A percentile compares a stretch with the other conserved stretches of the same genome.
These are phyloP conservation scores for Smithornis capensis DNA, from an alignment of 2,113 vertebrate genomes.

Conservation along the genomic window DNA sequence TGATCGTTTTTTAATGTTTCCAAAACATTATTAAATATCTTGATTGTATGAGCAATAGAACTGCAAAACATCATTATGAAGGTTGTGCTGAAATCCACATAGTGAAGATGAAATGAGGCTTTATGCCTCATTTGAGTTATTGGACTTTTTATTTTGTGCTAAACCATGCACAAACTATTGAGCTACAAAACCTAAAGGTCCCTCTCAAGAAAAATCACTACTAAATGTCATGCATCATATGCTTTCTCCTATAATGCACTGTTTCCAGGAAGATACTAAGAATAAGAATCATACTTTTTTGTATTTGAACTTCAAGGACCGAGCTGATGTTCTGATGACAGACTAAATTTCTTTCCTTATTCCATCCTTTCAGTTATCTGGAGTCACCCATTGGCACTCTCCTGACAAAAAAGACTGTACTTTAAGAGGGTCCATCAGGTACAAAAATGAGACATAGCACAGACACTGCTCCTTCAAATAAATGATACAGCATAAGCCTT, in stretches of 20 bases:
- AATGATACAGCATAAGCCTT: neutral
- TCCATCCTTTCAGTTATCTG: neutral
- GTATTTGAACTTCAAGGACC: neutral
- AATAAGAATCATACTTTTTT: neutral
- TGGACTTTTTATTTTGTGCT: slow-evolving; percentile 35
- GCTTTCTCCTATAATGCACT: neutral
- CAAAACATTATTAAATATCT: slow-evolving; percentile 16
- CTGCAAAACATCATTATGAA: slow-evolving; percentile 26
- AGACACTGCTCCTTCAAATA: neutral
- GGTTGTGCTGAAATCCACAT: slow-evolving; percentile 20
- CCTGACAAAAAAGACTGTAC: neutral
- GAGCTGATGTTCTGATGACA: neutral
- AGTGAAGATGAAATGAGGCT: slow-evolving; percentile 22
- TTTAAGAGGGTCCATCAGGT: neutral
- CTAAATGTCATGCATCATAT: neutral
- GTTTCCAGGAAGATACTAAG: neutral
- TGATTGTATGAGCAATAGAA: neutral
- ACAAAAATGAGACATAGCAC: neutral
- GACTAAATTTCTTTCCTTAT: neutral
- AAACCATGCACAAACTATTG: slow-evolving; percentile 53
- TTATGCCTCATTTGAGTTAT: slow-evolving; percentile 46
- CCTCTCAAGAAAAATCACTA: slow-evolving; percentile 43
- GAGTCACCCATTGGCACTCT: neutral
- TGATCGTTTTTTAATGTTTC: neutral
- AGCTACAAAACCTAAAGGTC: slow-evolving; percentile 36